Conservation (phyloP, 2,113 vertebrate species). For the Phalacrocorax brasilianus region DNA sequence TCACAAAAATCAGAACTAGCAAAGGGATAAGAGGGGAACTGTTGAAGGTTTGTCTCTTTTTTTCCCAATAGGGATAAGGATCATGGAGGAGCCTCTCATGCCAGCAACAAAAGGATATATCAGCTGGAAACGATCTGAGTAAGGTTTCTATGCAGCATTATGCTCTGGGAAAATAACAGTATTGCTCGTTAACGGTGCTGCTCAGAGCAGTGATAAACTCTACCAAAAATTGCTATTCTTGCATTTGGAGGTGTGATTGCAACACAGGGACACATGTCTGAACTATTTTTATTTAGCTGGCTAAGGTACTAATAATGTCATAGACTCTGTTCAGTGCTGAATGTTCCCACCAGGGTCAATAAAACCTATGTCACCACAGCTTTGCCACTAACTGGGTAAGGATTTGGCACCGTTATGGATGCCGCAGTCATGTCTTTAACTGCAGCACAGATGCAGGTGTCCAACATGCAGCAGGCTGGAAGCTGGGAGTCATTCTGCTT, state of each 20-base stretch:
- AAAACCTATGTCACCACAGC: background rate
- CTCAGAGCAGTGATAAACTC: constrained; percentile 42
- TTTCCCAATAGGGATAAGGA: background rate
- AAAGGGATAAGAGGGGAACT: background rate
- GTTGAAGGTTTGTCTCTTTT: background rate
- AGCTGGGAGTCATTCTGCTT: background rate
- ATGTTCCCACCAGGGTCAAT: background rate
- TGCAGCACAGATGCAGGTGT: background rate
- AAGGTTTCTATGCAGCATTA: background rate
- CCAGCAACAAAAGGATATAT: background rate
- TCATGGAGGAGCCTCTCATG: background rate
- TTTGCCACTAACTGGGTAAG: background rate
- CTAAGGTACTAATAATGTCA: constrained; percentile 21
- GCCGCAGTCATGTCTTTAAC: fast-evolving
- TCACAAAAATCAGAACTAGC: background rate
- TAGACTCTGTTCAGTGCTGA: background rate
- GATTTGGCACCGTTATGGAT: background rate
- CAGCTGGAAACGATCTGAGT: background rate
- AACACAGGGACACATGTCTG: background rate
- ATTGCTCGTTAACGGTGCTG: background rate
- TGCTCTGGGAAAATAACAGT: background rate
- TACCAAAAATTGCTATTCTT: constrained; percentile 25
- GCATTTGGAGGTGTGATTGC: constrained; percentile 31
- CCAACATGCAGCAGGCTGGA: background rate
- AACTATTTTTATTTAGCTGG: constrained; percentile 19